Base-by-base conservation (phyloP, 2,113 vertebrate genomes). In the Burhinus bistriatus region DNA sequence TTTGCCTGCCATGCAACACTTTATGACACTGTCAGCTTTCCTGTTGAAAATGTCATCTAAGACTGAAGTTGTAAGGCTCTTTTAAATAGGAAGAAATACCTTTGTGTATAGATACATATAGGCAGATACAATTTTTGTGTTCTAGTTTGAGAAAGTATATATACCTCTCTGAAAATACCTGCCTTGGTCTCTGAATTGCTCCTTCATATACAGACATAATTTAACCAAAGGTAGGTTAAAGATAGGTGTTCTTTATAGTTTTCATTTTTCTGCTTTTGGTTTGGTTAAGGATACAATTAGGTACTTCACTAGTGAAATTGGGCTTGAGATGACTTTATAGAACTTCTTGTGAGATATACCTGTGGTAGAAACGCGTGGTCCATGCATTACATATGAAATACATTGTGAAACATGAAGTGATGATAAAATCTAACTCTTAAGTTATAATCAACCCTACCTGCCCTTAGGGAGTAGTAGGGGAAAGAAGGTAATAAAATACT, bases 381-480 rank as follows among this genome's bases (percentile, higher is more conserved):
- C 30, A 0, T 25, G 76, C 16, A 36, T 80, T 83, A n/a, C 27
- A 5, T 49, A 9, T 65, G 83, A 87, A 76, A 71, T 5, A 8
- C 3, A 1, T 77, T 91, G 73, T 76, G 87, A 79, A 93, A 87
- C 11, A 2, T 27, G 3, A 55, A 55, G 47, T 32, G 64, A n/a
- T 59, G 94, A 93, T 95, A 96, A 94, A 94, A 96, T 91, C 89
- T 85, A 15, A 6, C 62, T 93, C 49, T 55, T 57, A 22, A 61
- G 30, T 61, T 61, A 22, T 3, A 90, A 54, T 81, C 90, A 85
- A 77, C 58, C 49, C 83, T 82, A 34, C 52, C 54, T 70, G 66
- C 55, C 85, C 88, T 49, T 40, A 40, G 83, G 68, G 58, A 88
- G 25, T 3, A 49, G 57, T 25, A 40, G 32, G 26, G 72, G 58